phyloP scores from a whole-genome alignment of 2,113 vertebrate species.

The Phrynosoma blainvillii region DNA sequence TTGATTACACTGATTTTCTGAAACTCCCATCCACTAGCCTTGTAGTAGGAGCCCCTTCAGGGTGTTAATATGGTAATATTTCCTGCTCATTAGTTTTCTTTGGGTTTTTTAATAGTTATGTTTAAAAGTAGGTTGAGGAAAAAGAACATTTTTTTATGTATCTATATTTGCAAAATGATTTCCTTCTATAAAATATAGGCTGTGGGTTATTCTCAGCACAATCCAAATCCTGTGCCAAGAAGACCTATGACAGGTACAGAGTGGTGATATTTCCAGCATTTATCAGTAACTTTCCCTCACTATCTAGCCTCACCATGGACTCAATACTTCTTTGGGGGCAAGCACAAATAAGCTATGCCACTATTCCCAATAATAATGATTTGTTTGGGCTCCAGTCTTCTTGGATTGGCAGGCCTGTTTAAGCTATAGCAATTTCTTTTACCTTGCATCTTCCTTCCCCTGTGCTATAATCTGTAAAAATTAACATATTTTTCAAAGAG shows the following conservation, averaged over 20 bases:
- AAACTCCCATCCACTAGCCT: background rate
- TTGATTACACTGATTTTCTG: background rate
- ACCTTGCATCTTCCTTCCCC: background rate
- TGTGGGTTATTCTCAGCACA: background rate
- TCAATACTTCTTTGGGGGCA: background rate
- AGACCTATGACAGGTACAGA: background rate
- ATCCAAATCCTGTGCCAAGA: background rate
- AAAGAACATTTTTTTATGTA: background rate
- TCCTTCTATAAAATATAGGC: background rate
- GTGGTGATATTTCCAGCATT: background rate
- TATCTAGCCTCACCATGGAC: too few species aligned
- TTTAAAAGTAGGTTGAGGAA: background rate
- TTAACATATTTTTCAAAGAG: background rate
- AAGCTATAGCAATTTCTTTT: background rate
- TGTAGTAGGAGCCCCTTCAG: background rate
- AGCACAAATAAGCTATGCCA: background rate
- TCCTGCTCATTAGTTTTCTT: background rate
- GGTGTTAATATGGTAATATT: background rate
- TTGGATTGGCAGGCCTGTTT: background rate
- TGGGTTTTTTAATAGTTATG: background rate
- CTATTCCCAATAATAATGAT: background rate
- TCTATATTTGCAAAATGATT: conserved; percentile 1
- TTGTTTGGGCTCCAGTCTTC: background rate
- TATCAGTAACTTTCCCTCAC: too few species aligned
- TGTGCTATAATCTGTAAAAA: too few species aligned